phyloP scores from a whole-genome alignment of 1,140 invertebrate genomes.

The Mycetomoellerius zeteki region DNA sequence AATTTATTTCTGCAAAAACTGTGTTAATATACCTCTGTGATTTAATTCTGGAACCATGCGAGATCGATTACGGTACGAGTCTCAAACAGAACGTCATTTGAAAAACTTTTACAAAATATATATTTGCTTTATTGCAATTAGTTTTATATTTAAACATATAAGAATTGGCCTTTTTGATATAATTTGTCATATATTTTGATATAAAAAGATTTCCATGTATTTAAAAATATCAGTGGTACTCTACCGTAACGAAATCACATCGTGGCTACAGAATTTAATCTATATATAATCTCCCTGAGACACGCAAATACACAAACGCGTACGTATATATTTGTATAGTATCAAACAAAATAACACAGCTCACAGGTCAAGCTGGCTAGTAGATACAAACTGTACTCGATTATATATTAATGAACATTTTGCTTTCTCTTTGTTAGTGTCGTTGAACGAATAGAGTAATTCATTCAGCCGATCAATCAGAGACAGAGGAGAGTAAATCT shows the following conservation, averaged over 20 bases:
- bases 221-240: slow-evolving; percentile 6
- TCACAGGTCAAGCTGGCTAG: slow-evolving; percentile 30
- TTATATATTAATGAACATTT: slow-evolving; percentile 34
- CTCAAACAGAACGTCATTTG: slow-evolving; percentile 34
- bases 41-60: slow-evolving; percentile 51
- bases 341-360: slow-evolving; percentile 50
- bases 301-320: slow-evolving; percentile 54
- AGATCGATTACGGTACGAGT: slow-evolving; percentile 4
- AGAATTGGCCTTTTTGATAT: slow-evolving; percentile 7
- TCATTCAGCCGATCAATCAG: slow-evolving; percentile 5
- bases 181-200: slow-evolving; percentile 24
- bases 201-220: neutral
- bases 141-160: slow-evolving; percentile 45
- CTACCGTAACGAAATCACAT: slow-evolving; percentile 43
- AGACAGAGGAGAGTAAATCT: slow-evolving; percentile 23
- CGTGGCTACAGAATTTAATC: slow-evolving; percentile 40
- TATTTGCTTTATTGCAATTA: slow-evolving; percentile 44
- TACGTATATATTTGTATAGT: slow-evolving; percentile 30
- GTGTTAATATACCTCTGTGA: slow-evolving; percentile 55
- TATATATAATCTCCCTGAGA: slow-evolving; percentile 60
- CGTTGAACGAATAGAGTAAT: slow-evolving; percentile 13
- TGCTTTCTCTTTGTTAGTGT: slow-evolving; percentile 7
- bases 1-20: slow-evolving; percentile 62
- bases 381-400: slow-evolving; percentile 23
- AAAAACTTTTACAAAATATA: slow-evolving; percentile 60